Conservation (phyloP, 2,797 vertebrate species). For the Epinephelus malabaricus region DNA sequence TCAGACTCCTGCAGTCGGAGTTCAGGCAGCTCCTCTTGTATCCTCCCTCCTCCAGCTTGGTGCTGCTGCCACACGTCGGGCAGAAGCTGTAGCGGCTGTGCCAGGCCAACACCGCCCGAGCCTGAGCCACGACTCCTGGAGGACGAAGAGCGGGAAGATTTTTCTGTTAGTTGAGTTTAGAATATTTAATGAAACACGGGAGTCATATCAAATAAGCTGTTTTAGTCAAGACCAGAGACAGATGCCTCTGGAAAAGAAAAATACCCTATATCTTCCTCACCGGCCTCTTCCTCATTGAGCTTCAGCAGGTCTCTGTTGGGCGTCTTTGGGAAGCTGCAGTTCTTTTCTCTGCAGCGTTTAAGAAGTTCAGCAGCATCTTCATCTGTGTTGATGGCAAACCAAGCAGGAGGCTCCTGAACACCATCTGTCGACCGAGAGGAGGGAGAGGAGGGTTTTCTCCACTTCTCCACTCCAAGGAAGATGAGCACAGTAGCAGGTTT, state of each 20-base stretch:
- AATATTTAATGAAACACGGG: background rate
- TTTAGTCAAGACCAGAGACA: too few relatives aligned
- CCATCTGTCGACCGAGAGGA: background rate
- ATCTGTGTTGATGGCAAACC: conserved; percentile 91
- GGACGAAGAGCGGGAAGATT: background rate
- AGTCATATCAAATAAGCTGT: background rate
- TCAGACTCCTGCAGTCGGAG: conserved; percentile 88
- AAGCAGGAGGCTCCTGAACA: conserved; percentile 83
- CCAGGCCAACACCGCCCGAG: conserved; percentile 94
- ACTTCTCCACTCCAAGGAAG: conserved; percentile 93
- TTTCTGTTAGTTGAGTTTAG: background rate
- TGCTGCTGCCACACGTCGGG: conserved; percentile 91
- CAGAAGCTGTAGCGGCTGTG: conserved; percentile 92
- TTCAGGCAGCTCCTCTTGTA: conserved; percentile 93
- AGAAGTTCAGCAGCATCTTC: conserved; percentile 83
- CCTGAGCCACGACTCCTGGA: conserved; percentile 92
- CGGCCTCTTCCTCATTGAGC: conserved; percentile 92
- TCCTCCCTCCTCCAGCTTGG: conserved; percentile 89
- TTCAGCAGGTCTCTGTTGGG: conserved; percentile 90
- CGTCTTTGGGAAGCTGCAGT: conserved; percentile 87
- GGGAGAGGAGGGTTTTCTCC: conserved; percentile 34
- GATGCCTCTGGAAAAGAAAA: background rate
- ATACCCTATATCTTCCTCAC: conserved; percentile 77
- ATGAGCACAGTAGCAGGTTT: conserved; percentile 83
- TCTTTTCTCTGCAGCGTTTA: conserved; percentile 78